Conservation (phyloP, 2,113 vertebrate genomes). For the Hassar affinis region DNA sequence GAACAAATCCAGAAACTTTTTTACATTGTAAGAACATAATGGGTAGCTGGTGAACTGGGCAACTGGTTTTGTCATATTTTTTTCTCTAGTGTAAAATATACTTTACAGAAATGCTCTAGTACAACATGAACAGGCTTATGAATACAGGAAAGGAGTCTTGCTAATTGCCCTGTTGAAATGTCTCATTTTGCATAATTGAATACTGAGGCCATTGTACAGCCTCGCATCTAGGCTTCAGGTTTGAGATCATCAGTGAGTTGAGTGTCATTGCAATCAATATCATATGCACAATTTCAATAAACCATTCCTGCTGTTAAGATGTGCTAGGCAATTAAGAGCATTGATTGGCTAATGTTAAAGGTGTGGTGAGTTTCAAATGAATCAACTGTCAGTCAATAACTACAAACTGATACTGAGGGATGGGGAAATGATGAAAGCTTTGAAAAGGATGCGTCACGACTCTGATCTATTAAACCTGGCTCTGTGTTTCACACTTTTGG, state of each 20-base stretch:
- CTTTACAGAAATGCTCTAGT: neutral
- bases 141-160: neutral
- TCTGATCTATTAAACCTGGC: neutral
- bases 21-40: neutral
- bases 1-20: neutral
- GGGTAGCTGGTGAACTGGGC: neutral
- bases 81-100: neutral
- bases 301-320: constrained; percentile 23
- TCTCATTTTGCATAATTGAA: constrained; percentile 19
- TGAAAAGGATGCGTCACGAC: neutral
- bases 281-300: constrained; percentile 16
- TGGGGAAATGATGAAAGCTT: constrained; percentile 5
- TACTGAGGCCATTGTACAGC: constrained; percentile 1
- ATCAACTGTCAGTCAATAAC: constrained; percentile 36
- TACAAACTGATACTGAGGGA: constrained; percentile 13
- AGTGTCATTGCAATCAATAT: constrained; percentile 20
- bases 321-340: constrained; percentile 33
- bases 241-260: constrained; percentile 24
- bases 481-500: neutral
- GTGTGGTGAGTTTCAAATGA: constrained; percentile 36
- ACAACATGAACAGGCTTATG: neutral
- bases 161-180: constrained; percentile 13
- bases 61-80: neutral
- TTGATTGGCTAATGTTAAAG: constrained; percentile 39
- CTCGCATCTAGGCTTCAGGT: neutral